A percentile compares a stretch with the other conserved stretches of the same genome.
phyloP scores from a whole-genome alignment of 2,113 vertebrate species.

The Neopipo cinnamomea region DNA sequence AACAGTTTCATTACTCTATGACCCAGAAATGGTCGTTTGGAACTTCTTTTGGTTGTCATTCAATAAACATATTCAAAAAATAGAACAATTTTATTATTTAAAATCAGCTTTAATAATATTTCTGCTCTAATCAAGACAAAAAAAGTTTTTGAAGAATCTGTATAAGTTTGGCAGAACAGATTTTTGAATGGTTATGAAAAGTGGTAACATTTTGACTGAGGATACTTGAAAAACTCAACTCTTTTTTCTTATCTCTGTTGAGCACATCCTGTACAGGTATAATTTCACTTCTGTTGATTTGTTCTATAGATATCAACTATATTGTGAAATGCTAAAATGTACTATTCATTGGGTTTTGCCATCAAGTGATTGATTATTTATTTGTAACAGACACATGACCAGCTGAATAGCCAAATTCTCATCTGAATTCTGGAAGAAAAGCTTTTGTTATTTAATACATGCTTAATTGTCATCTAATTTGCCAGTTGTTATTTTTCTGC shows the following conservation, averaged over 20 bases:
- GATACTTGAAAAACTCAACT: not conserved
- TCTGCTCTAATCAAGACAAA: not conserved
- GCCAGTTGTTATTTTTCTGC: not conserved
- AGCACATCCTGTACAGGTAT: accelerated
- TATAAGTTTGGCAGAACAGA: not conserved
- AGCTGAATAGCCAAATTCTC: not conserved
- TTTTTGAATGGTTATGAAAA: not conserved
- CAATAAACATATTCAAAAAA: not conserved
- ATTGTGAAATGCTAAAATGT: not conserved
- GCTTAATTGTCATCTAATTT: not conserved
- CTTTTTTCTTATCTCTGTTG: not conserved
- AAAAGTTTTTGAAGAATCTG: not conserved
- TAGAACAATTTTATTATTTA: not conserved
- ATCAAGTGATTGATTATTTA: not conserved
- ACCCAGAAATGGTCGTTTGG: not conserved
- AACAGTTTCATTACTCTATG: not conserved
- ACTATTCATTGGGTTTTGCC: accelerated
- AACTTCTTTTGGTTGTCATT: not conserved
- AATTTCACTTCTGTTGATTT: not conserved
- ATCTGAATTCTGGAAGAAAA: not conserved
- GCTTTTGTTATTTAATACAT: not conserved
- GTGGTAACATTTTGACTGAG: not conserved
- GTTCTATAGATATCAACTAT: not conserved
- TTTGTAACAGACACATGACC: not conserved
- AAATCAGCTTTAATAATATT: not conserved